Base-by-base conservation (phyloP, 1,140 invertebrate genomes). In the Drosophila erecta region DNA sequence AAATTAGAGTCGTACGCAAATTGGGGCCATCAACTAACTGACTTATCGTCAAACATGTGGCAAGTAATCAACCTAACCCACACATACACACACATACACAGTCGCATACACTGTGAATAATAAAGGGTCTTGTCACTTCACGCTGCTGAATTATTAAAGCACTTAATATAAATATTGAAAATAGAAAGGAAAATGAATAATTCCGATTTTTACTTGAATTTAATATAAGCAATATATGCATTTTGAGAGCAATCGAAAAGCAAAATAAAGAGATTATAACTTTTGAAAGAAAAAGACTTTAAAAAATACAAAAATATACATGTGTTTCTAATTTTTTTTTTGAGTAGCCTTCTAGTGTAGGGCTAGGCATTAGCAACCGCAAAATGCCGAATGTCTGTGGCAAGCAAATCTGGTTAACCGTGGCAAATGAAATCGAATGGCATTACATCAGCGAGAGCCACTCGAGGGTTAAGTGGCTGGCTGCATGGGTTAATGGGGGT, bases 401-500 rank as follows among this genome's bases (percentile, higher is more conserved):
- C 67, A 71, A 55, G 67, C 67, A 71, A 57, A 71, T 57, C 67
- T 70, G 64, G 65, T 71, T 71, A 71, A 55, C 67, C 67, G 70
- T 70, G 35, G 65, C 67, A 71, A 71, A 71, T 71, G 64, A 71
- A 71, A 70, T 71, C 65, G 66, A 71, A 71, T 71, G 65, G 67
- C 65, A 71, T 71, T 71, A 71, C 65, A 71, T 71, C 67, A 71
- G 67, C 65, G 67, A 70, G 66, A 69, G 66, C 67, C 65, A 71
- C 67, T 71, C 67, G 65, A 49, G 65, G 67, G 65, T 70, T 70
- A 71, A 70, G 67, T 71, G 66, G 65, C 65, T 71, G 66, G 65
- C 65, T 70, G 35, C 64, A 71, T 70, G 65, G 67, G 67, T 71
- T 71, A 71, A 71, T 71, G 67, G 65, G 64, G 47, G 40, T 41